These are phyloP conservation scores for Bombyx mandarina DNA, from an alignment of 1,140 invertebrate species.

Conservation along the genomic window DNA sequence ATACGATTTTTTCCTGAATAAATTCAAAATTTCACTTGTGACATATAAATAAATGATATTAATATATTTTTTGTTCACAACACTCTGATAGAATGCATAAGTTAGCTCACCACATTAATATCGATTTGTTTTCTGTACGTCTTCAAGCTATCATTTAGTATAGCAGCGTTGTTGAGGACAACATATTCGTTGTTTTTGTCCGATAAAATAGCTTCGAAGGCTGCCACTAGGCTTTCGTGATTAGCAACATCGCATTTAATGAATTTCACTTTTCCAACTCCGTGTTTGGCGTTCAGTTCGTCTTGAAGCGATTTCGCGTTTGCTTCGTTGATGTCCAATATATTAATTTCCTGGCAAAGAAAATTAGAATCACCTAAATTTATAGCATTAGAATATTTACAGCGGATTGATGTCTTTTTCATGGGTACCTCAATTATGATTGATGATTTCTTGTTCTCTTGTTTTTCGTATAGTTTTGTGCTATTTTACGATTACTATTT, in stretches of 20 bases:
- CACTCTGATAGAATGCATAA: neutral
- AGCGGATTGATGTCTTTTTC: no score
- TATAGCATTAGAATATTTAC: neutral
- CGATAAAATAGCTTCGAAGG: constrained; percentile 2
- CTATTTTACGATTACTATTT: no score
- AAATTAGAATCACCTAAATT: neutral
- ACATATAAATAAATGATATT: no score
- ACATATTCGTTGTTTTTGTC: constrained; percentile 72
- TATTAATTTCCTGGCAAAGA: constrained; percentile 30
- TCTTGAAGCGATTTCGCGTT: constrained; percentile 21
- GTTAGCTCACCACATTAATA: neutral
- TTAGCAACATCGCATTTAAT: constrained; percentile 67
- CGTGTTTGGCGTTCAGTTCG: constrained; percentile 29
- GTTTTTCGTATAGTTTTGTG: no score
- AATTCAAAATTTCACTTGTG: neutral
- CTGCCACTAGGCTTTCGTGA: constrained; percentile 17
- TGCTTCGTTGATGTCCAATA: constrained; percentile 27
- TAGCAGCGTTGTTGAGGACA: constrained; percentile 73
- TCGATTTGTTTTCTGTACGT: constrained; percentile 20
- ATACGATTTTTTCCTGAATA: neutral
- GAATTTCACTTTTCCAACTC: constrained; percentile 26
- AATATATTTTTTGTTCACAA: no score
- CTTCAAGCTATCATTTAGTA: constrained; percentile 31
- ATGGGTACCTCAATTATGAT: no score
- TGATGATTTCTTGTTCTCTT: no score